Evolutionary conservation across 2,113 vertebrate genomes (phyloP), one percentile per base, ranked within the genome.

Genomic region (Nothobranchius kuhntae): DNA sequence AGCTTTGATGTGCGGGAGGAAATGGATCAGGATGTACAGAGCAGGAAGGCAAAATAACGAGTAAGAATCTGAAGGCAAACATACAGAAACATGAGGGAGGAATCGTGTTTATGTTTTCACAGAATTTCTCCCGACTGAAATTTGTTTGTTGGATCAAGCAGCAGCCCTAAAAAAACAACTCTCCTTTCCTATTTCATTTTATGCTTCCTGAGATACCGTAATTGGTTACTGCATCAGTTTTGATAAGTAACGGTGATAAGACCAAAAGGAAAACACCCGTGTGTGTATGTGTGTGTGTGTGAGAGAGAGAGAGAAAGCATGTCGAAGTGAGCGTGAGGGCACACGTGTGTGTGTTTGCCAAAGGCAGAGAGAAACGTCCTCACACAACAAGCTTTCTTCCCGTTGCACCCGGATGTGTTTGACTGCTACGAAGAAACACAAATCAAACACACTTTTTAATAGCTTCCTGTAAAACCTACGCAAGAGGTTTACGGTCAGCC

Each of bases 171-270:
- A 8, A 40, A 40, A 40, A 40, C 6, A 40, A 40, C 38, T 3
- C 7, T 71, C 71, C 36, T 38, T 51, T 61, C 46, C 56, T 10
- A 44, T 78, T 79, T 84, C 71, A 78, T 74, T 78, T 73, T 17
- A 68, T 55, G 51, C 67, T 87, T 87, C 80, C 86, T 84, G 85
- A 61, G 87, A 84, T 68, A 80, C 54, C 80, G 72, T 86, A 73
- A 82, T 87, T 83, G 77, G 71, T 77, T 70, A 51, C 53, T 81
- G 73, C 38, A 53, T 85, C 86, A 80, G 65, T 89, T 77, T 85
- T 89, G 74, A 85, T 78, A 79, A 46, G 76, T 77, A 21, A 78
- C 73, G 24, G 5, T 74, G 71, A 68, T 73, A 80, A 77, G 62
- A 57, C 53, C 65, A 61, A 75, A 56, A 59, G 36, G 73, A 77